Evolutionary conservation across 2,888 invertebrate genomes (phyloP), one percentile per base, ranked within the genome.

Genomic region (Antheraea yamamai): DNA sequence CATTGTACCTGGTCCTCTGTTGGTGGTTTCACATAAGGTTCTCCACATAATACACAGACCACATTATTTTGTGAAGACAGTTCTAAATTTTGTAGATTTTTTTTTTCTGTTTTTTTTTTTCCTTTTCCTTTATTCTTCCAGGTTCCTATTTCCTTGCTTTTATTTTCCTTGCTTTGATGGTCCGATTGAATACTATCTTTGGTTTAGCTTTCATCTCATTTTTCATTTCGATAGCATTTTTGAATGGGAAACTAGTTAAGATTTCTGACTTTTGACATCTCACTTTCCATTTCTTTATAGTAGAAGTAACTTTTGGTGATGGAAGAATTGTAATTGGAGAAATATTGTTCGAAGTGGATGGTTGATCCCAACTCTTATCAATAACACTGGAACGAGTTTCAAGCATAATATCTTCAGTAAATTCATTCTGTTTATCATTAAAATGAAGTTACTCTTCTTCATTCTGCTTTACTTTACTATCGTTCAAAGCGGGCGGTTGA

Each of bases 1-100:
- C 68, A 68, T 68, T 68, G 68, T 68, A 68, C 39, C 68, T 35
- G 35, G 68, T 68, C 68, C 35, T 68, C 68, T 68, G 68, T 18
- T 35, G 68, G 26, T 3, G 68, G 68, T 68, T 68, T 35, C 35
- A 68, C 68, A 68, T 35, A 30, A n/a, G n/a, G n/a, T n/a, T n/a
- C n/a, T n/a, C 30, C 68, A 68, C n/a, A 39, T 68, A 4, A 35
- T n/a, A n/a, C n/a, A n/a, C n/a, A n/a, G n/a, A n/a, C n/a, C n/a
- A n/a, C n/a, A n/a, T n/a, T n/a, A n/a, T 30, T 68, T 68, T 68
- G 68, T 68, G 35, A 68, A 30, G 30, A 68, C 35, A 35, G 61
- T 61, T 30, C 1, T 68, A 68, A 68, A 68, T 68, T 20, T 35
- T 68, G 68, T 68, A 68, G n/a, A 61, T n/a, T n/a, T 35, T 68